Base-by-base conservation (phyloP, 2,797 vertebrate genomes). In the Dryobates pubescens region DNA sequence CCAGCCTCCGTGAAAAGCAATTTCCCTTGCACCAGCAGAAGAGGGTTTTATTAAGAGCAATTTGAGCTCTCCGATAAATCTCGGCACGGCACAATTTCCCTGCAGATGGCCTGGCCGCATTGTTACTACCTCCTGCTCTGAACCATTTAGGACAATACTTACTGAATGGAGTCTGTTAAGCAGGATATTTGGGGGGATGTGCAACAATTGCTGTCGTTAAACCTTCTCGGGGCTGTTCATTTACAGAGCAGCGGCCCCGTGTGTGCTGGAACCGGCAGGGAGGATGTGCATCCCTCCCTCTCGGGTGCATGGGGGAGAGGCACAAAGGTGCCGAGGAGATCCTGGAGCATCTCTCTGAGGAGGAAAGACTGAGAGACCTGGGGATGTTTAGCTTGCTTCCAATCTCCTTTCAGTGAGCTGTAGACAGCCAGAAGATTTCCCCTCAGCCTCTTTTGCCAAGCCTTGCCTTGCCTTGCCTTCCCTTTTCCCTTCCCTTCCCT, bases 11-110 rank as follows among this genome's bases (percentile, higher is more conserved):
- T 32, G 34, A 95, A 96, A 96, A 86, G 27, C 94, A 89, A 92
- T 95, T 96, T 93, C 88, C 85, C 82, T 88, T 38, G 58, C 49
- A 27, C 85, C 61, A 89, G 92, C 85, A 84, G 75, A 93, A 88
- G 71, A 8, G 4, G 71, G 77, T 89, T 95, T 95, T 93, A 95
- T 94, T 94, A 96, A 91, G 91, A 79, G 95, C 82, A 76, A 92
- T 93, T 92, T 83, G 85, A 94, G 95, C 88, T 92, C 89, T 16
- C 63, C n/a, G 7, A 91, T 93, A 92, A 93, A 94, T 88, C 94
- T 90, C 27, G 0, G 77, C 17, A 16, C 89, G 77, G 53, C 64
- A 73, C 83, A 94, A 94, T 95, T 92, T 82, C 91, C n/a, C 43
- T 17, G 5, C 32, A 96, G 95, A 96, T 78, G 80, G 80, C 91